Evolutionary conservation across 2,888 invertebrate genomes (phyloP).

Genomic region (Trypoxylon attenuatum): DNA sequence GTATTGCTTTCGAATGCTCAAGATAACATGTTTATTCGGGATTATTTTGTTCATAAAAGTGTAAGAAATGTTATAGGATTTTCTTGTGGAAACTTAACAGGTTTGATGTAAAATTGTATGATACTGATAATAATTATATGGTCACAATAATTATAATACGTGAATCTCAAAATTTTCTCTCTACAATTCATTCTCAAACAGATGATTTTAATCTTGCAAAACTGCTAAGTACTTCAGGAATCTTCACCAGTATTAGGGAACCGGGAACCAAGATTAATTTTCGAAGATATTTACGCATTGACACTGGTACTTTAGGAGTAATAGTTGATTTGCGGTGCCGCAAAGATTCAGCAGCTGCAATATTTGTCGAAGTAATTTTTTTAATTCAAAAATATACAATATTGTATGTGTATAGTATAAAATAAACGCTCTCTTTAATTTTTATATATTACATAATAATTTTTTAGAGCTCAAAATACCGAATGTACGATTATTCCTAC

Average conservation of each 20-base stretch:
- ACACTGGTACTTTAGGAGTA: slow-evolving; percentile 51
- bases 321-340: slow-evolving; percentile 59
- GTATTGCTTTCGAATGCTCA: slow-evolving; percentile 6
- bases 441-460: not conserved
- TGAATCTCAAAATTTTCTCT: no score
- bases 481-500: slow-evolving; percentile 58
- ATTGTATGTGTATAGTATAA: not conserved
- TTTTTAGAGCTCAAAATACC: slow-evolving; percentile 47
- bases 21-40: slow-evolving; percentile 49
- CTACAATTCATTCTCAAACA: slow-evolving; percentile 13
- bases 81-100: slow-evolving; percentile 47
- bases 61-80: slow-evolving; percentile 56
- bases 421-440: not conserved
- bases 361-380: slow-evolving; percentile 46
- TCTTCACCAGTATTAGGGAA: slow-evolving; percentile 49
- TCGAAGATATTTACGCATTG: slow-evolving; percentile 42
- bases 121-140: not conserved
- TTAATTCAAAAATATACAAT: no score
- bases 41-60: slow-evolving; percentile 53
- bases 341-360: slow-evolving; percentile 26
- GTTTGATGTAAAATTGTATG: slow-evolving; percentile 23
- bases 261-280: slow-evolving; percentile 40
- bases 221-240: slow-evolving; percentile 50
- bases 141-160: no score
- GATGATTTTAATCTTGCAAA: slow-evolving; percentile 53